These are phyloP conservation scores for Sigmodon hispidus DNA, from an alignment of 2,113 vertebrate genomes.

Conservation along the genomic window DNA sequence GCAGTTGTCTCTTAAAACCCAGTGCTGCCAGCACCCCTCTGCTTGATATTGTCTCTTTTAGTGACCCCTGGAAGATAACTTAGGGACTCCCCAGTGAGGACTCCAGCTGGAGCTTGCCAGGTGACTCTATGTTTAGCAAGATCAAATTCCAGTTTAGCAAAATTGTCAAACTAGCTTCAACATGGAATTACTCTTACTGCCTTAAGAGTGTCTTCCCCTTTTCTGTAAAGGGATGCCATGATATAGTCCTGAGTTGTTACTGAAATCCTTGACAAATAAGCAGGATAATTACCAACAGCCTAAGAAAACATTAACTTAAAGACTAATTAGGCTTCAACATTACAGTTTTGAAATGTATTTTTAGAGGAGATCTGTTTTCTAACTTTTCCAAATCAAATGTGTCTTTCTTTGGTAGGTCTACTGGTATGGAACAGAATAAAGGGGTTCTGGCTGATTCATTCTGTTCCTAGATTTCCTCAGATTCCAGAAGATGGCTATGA, in stretches of 20 bases:
- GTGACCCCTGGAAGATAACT: slow-evolving; percentile 42
- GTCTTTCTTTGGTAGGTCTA: slow-evolving; percentile 85
- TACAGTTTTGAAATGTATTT: slow-evolving; percentile 34
- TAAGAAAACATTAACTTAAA: slow-evolving; percentile 13
- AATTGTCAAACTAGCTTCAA: slow-evolving; percentile 62
- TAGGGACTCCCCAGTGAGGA: slow-evolving; percentile 39
- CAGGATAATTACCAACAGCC: neutral
- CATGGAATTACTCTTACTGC: slow-evolving; percentile 38
- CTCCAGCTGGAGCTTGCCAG: slow-evolving; percentile 33
- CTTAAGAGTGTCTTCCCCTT: neutral
- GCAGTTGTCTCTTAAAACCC: slow-evolving; percentile 12
- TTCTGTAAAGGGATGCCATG: neutral
- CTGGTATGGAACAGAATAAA: slow-evolving; percentile 91
- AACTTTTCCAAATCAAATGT: slow-evolving; percentile 39
- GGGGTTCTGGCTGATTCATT: slow-evolving; percentile 95
- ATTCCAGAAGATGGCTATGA: slow-evolving; percentile 89
- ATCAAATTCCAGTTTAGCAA: slow-evolving; percentile 69
- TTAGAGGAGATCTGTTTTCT: slow-evolving; percentile 32
- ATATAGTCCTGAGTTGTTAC: neutral
- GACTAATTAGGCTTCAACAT: slow-evolving; percentile 3
- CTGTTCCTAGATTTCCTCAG: slow-evolving; percentile 93
- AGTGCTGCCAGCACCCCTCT: slow-evolving; percentile 25
- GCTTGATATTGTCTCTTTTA: slow-evolving; percentile 51
- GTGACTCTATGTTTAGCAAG: slow-evolving; percentile 42
- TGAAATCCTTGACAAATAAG: slow-evolving; percentile 44